phyloP scores from a whole-genome alignment of 23 tunicate species.

The Clavelina lepadiformis region DNA sequence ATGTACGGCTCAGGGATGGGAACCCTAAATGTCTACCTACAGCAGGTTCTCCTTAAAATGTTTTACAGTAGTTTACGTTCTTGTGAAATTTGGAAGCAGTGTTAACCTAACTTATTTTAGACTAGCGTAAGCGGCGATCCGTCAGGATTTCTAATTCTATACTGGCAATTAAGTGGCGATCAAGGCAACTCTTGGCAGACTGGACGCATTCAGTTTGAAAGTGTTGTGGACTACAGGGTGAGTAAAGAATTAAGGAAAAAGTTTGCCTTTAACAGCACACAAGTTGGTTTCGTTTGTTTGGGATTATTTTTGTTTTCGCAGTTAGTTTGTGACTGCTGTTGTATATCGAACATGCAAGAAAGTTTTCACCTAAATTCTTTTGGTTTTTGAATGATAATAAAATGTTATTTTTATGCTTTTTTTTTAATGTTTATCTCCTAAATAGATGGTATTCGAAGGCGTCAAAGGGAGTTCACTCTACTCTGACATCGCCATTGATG shows the following conservation, averaged over 20 bases:
- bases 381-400: too few relatives aligned
- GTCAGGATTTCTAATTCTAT: conserved; percentile 1
- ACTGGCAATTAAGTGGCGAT: conserved; percentile 54
- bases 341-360: neutral
- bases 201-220: conserved; percentile 34
- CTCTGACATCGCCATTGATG: conserved; percentile 65
- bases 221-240: conserved; percentile 44
- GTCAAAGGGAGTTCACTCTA: conserved; percentile 32
- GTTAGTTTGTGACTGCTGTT: too few relatives aligned
- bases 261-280: too few relatives aligned
- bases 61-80: neutral
- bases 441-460: conserved; percentile 51
- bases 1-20: conserved; percentile 65
- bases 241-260: too few relatives aligned
- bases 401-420: too few relatives aligned
- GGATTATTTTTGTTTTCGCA: too few relatives aligned
- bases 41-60: conserved; percentile 19
- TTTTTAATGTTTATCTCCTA: neutral
- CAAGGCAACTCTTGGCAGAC: conserved; percentile 53
- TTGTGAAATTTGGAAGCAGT: neutral
- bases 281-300: too few relatives aligned
- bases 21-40: conserved; percentile 47
- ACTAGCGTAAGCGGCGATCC: neutral
- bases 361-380: too few relatives aligned
- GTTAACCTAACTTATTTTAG: neutral